Base-by-base conservation (phyloP, 2,113 vertebrate species). In the Sinocyclocheilus anophthalmus region DNA sequence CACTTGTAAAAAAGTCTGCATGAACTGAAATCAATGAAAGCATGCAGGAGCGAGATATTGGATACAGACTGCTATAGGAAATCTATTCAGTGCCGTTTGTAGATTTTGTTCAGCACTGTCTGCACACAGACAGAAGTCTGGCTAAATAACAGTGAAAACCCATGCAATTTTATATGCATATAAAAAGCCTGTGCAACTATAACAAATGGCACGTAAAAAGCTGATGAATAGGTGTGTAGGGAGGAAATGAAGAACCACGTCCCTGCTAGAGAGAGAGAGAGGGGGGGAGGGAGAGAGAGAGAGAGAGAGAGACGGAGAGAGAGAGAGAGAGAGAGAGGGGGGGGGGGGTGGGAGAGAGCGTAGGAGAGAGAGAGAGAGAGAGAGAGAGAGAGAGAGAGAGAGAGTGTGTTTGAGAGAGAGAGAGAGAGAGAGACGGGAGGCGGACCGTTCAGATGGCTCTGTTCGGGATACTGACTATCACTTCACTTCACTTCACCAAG, bases 361-460 rank as follows among this genome's bases (percentile, higher is more conserved):
- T n/a, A n/a, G n/a, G n/a, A 26, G 1, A 30, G 1, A 2, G 30
- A 30, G 30, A 30, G 30, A 30, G 30, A 30, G 30, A 30, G 30
- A 30, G 30, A 30, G 30, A 30, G 30, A 30, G 30, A 30, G 30
- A 30, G 30, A 30, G 30, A 1, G 30, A 30, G 30, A 30, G 30
- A 30, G 30, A 30, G 48, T n/a, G n/a, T n/a, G n/a, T n/a, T n/a
- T n/a, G n/a, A 78, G 2, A 6, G 59, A 55, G 24, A 67, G 63
- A 5, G 91, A 92, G 90, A 90, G 84, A 85, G 33, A 89, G 86
- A 81, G 92, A 87, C 81, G 85, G 87, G 86, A 89, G 93, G 91
- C 89, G 89, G 91, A 85, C 78, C 88, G 72, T 82, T 48, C 63
- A 72, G 39, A 70, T 37, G 45, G 45, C 26, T 57, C 45, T 26